Percentiles rank a stretch among this genome's conserved stretches.
These are phyloP conservation scores for Dipodomys stephensi DNA, from an alignment of 2,113 vertebrate genomes.

Conservation along the genomic window DNA sequence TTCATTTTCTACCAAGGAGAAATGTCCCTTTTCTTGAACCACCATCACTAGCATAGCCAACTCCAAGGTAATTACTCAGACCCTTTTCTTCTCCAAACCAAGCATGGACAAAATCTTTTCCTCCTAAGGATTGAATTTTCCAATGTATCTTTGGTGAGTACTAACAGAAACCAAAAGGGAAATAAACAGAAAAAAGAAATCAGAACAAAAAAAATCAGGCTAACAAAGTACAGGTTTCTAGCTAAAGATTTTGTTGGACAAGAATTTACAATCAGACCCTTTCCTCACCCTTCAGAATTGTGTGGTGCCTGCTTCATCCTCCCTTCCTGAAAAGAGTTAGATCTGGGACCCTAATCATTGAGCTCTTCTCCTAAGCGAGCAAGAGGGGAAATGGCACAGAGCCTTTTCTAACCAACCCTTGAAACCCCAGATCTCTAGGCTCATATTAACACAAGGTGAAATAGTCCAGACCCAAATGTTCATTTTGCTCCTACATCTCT, in stretches of 20 bases:
- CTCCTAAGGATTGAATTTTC: slow-evolving; percentile 25
- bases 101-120: neutral
- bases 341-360: neutral
- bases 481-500: neutral
- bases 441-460: slow-evolving; percentile 29
- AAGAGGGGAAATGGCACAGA: neutral
- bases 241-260: slow-evolving; percentile 4
- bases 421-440: neutral
- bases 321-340: neutral
- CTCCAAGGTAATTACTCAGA: slow-evolving; percentile 2
- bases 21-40: neutral
- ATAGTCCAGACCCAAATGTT: neutral
- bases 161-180: slow-evolving; percentile 5
- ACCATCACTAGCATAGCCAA: neutral
- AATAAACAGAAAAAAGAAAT: slow-evolving; percentile 3
- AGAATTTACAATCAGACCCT: neutral
- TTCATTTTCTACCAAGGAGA: neutral
- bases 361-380: neutral
- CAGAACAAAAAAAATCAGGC: neutral
- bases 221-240: slow-evolving; percentile 26
- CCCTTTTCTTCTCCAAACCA: neutral
- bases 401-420: neutral
- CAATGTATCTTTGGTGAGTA: neutral
- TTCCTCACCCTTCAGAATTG: neutral
- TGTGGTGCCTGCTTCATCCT: neutral